Base-by-base conservation (phyloP, 2,113 vertebrate genomes). In the Cygnus buccinator region DNA sequence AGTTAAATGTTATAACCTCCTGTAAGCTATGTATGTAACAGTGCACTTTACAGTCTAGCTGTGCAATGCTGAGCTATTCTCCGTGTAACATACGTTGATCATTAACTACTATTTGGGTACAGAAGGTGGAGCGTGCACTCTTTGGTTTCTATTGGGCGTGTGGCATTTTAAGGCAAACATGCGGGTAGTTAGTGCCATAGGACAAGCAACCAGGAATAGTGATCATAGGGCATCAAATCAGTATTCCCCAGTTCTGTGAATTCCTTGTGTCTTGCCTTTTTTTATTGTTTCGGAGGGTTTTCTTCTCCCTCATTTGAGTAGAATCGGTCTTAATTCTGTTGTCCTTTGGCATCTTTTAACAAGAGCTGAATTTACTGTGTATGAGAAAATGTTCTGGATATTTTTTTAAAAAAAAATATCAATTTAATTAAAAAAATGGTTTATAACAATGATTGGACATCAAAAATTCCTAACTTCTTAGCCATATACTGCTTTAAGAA, bases 41-140 rank as follows among this genome's bases (percentile, higher is more conserved):
- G 37, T 76, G 58, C 19, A 10, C 90, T 96, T 96, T 96, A 95
- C 72, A 46, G 74, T 37, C 20, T 13, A 12, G 57, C 65, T 5
- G 1, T 90, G 93, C 77, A 4, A 46, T 33, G 35, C 81, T 79
- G 57, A 89, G 73, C 91, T 87, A 9, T 89, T 95, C 61, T 78
- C 28, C 5, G 0, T 84, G 91, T 95, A 82, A 82, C 66, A 0
- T 4, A 1, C 26, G 91, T 94, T 96, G 94, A 94, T 93, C 84
- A 91, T 97, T 96, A 96, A 95, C 95, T 87, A 41, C 41, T 82
- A 0, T 65, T 89, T 73, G 89, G 57, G 50, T 93, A 80, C 87
- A 76, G 67, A 95, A 94, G 94, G 91, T 79, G 93, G 81, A 83
- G 89, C 72, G 44, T 70, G 31, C 76, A 29, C 54, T 68, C 48